Evolutionary conservation across 2,113 vertebrate genomes (phyloP).

Genomic region (Phylloscopus trochilus): DNA sequence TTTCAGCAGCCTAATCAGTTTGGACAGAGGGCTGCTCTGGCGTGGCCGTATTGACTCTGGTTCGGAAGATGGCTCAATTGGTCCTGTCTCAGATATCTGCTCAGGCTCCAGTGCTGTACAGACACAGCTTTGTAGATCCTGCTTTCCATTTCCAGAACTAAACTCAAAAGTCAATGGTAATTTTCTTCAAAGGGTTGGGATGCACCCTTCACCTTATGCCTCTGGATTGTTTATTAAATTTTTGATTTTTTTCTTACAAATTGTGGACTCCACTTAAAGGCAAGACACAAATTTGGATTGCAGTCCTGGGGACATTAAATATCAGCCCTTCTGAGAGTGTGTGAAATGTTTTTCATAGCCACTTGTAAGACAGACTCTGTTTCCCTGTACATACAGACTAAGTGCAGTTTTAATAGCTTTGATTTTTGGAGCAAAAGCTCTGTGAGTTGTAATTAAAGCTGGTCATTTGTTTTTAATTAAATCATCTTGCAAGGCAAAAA

Average conservation of each 20-base stretch:
- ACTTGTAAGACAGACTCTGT: neutral
- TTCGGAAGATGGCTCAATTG: neutral
- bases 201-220: neutral
- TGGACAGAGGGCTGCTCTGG: neutral
- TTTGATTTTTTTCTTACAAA: neutral
- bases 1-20: constrained; percentile 7
- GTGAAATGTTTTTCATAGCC: neutral
- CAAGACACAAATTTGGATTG: neutral
- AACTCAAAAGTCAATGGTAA: constrained; percentile 12
- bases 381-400: neutral
- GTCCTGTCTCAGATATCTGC: neutral
- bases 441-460: constrained; percentile 34
- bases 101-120: accelerated
- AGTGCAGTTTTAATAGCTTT: constrained; percentile 10
- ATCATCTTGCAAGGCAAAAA: neutral
- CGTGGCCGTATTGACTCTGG: neutral
- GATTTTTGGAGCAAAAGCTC: constrained; percentile 13
- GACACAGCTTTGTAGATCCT: neutral
- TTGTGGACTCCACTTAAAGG: neutral
- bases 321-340: neutral
- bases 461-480: constrained; percentile 53
- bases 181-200: constrained; percentile 14
- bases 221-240: constrained; percentile 13
- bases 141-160: constrained; percentile 28
- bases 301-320: neutral